These are phyloP conservation scores for Lamellibrachia columna DNA, from an alignment of 2,888 invertebrate species.

Conservation along the genomic window DNA sequence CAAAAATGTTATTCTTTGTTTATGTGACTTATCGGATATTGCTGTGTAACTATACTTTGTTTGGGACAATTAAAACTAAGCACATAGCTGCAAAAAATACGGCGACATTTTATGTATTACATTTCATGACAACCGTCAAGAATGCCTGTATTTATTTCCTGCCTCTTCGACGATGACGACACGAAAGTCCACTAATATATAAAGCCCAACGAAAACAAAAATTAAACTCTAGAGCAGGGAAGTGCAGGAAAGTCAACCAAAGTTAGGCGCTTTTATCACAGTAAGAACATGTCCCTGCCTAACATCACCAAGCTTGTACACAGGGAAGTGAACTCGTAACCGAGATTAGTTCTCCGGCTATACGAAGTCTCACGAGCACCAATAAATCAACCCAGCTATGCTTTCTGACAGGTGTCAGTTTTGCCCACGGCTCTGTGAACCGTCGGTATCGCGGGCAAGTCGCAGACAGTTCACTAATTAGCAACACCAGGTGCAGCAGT, in stretches of 20 bases:
- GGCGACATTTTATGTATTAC: neutral
- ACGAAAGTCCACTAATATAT: too few relatives aligned
- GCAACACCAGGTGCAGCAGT: neutral
- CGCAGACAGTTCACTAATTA: neutral
- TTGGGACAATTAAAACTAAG: neutral
- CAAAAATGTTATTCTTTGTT: neutral
- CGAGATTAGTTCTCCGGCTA: neutral
- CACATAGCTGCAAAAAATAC: neutral
- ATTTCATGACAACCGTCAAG: neutral
- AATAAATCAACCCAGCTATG: neutral
- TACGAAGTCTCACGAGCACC: neutral
- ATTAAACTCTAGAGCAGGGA: neutral
- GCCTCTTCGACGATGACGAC: neutral
- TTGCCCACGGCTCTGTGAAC: neutral
- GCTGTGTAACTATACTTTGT: neutral
- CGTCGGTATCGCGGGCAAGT: neutral
- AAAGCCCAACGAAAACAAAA: neutral
- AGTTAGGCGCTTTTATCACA: neutral
- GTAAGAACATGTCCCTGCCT: neutral
- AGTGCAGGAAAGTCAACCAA: neutral
- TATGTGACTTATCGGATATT: neutral
- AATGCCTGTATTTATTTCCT: neutral
- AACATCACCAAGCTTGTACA: neutral
- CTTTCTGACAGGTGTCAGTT: neutral
- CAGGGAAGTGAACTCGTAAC: neutral